Base-by-base conservation (phyloP, 1,140 invertebrate genomes). In the Musca domestica region DNA sequence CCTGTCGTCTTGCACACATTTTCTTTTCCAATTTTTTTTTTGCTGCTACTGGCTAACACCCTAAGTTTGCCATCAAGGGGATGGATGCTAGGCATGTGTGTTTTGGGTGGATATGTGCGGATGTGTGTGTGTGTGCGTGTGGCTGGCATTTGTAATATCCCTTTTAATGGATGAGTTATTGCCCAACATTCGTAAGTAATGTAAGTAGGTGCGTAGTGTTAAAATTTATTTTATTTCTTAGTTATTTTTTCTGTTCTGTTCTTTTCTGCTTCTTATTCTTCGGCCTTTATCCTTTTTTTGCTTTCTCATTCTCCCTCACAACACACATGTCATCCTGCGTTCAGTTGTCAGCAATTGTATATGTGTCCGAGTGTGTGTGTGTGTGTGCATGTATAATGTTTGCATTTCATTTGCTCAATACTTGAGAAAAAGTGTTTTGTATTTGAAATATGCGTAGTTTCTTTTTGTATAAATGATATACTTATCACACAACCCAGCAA, bases 111-210 rank as follows among this genome's bases (percentile, higher is more conserved):
- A 3, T 4, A 10, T 41, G 34, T 41, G 34, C 12, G 34, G 6
- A 10, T 41, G 4, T 41, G 34, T n/a, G n/a, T 4, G 34, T 41
- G 34, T 41, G 34, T 41, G 34, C 12, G 34, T 41, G 4, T 41
- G 34, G 27, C 27, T 41, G 34, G 41, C 46, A 64, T 64, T 66
- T 54, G 65, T 66, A 74, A 78, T 77, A 79, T 78, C 77, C 77
- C 77, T 79, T 79, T 79, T 79, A 79, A 79, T 79, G 77, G 77
- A 79, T 79, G 77, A 79, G 74, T 79, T 79, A 79, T 79, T 79
- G 77, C 77, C 77, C 71, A 76, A 79, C 77, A 79, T 79, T 76
- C 76, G 74, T 66, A 78, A 78, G 56, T 61, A 61, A 61, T 75
- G 74, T 66, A 78, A 78, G 76, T 78, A 78, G 76, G 78, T 78